These are phyloP conservation scores for Eulemur mongoz DNA, from an alignment of 2,797 vertebrate genomes.

Conservation along the genomic window DNA sequence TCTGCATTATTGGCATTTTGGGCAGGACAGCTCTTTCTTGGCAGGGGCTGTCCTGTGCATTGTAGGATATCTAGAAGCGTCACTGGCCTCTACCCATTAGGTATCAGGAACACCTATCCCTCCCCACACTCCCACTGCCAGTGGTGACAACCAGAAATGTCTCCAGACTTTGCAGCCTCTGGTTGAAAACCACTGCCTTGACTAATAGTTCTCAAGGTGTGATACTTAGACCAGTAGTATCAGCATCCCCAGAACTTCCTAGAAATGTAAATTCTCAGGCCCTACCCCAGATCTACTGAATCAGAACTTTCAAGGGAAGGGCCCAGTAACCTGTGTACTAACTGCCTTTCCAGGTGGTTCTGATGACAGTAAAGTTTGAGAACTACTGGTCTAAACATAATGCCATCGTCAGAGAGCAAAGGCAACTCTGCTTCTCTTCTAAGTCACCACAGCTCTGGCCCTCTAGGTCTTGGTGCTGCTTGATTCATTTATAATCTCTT, in stretches of 20 bases:
- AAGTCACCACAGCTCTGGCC: neutral
- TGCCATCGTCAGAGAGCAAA: neutral
- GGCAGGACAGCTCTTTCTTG: neutral
- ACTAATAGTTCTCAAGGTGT: neutral
- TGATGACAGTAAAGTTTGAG: neutral
- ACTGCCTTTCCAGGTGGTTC: neutral
- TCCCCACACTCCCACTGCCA: neutral
- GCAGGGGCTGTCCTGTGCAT: neutral
- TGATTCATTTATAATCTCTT: neutral
- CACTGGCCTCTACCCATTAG: neutral
- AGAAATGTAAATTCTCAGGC: neutral
- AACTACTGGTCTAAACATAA: neutral
- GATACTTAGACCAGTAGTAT: neutral
- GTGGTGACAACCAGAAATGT: neutral
- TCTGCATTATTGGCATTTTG: neutral
- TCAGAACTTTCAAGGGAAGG: neutral
- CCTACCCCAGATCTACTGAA: neutral
- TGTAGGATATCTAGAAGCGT: neutral
- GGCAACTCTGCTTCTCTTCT: neutral
- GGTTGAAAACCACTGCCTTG: neutral
- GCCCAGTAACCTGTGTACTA: neutral
- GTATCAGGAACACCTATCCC: neutral
- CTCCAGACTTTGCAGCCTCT: neutral
- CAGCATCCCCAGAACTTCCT: neutral
- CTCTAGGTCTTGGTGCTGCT: neutral